Evolutionary conservation across 2,113 vertebrate species (phyloP), one percentile per base, ranked within the genome.

Genomic region (Apeltes quadracus): DNA sequence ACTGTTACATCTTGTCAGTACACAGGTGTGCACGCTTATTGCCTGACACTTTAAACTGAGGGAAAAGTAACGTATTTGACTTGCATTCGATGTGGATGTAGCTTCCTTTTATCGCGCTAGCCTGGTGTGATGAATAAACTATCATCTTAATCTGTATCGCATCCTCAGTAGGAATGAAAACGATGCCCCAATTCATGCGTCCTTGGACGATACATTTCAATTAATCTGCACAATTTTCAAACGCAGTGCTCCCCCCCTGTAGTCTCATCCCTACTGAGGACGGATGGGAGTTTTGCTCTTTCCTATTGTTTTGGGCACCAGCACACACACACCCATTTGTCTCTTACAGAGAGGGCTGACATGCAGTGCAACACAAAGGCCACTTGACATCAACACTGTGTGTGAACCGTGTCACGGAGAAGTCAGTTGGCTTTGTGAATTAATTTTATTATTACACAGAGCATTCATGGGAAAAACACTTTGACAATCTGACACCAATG

Each of bases 401-500:
- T 41, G 51, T 48, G 56, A 48, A 16, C 41, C 67, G 0, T 59
- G 64, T 57, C 41, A 39, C 23, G 56, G 16, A 59, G 32, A 68
- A 72, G 57, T 54, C 2, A 2, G 7, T 68, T 56, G 39, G n/a
- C 72, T 68, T 58, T 54, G 25, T 61, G 68, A 11, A 38, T 32
- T 7, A 8, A 2, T 10, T 25, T 32, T 67, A 29, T 64, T 62
- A 46, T 69, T 38, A 56, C n/a, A 2, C 79, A 63, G 62, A 89
- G 75, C 78, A 87, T 88, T 89, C 82, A 84, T 83, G 61, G 80
- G 84, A 68, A 76, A 75, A 70, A 79, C 54, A 80, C 87, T 86
- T 89, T 87, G 88, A 90, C 90, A 89, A 90, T 90, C 87, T 79
- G 82, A 87, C 64, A 43, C 58, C 71, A 79, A 39, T 51, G 39